These are phyloP conservation scores for Brachypteracias leptosomus DNA, from an alignment of 2,113 vertebrate genomes.

Conservation along the genomic window DNA sequence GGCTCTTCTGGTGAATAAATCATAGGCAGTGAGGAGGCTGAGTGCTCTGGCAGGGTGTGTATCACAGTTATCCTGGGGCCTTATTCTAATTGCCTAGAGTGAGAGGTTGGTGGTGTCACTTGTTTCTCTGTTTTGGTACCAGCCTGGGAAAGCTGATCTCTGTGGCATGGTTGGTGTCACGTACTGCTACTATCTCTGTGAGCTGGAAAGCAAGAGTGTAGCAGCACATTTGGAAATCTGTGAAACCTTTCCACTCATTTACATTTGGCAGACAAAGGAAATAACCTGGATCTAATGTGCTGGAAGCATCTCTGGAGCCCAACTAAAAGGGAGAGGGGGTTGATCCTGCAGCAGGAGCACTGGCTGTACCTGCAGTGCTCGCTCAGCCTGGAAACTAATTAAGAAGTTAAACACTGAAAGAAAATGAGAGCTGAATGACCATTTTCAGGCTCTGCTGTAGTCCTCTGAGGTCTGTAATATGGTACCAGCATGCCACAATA, in stretches of 20 bases:
- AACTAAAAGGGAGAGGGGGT: background rate
- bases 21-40: background rate
- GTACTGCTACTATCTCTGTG: slow-evolving; percentile 21
- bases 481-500: background rate
- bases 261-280: slow-evolving; percentile 14
- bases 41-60: background rate
- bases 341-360: background rate
- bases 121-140: slow-evolving; percentile 1
- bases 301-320: background rate
- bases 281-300: background rate
- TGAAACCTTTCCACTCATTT: slow-evolving; percentile 1
- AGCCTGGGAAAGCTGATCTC: background rate
- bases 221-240: slow-evolving; percentile 8
- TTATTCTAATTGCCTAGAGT: slow-evolving; percentile 33
- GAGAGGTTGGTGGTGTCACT: background rate
- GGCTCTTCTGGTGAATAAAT: slow-evolving; percentile 20
- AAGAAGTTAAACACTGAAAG: background rate
- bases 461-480: fast-evolving
- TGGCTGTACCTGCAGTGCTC: background rate
- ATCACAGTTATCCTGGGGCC: slow-evolving; percentile 23
- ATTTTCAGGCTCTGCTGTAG: background rate
- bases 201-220: background rate
- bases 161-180: slow-evolving; percentile 22
- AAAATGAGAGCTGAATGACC: background rate
- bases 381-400: background rate